Percentiles rank a stretch among this genome's conserved stretches.
These are phyloP conservation scores for Metacarcinus magister DNA, from an alignment of 2,888 invertebrate species.

Conservation along the genomic window DNA sequence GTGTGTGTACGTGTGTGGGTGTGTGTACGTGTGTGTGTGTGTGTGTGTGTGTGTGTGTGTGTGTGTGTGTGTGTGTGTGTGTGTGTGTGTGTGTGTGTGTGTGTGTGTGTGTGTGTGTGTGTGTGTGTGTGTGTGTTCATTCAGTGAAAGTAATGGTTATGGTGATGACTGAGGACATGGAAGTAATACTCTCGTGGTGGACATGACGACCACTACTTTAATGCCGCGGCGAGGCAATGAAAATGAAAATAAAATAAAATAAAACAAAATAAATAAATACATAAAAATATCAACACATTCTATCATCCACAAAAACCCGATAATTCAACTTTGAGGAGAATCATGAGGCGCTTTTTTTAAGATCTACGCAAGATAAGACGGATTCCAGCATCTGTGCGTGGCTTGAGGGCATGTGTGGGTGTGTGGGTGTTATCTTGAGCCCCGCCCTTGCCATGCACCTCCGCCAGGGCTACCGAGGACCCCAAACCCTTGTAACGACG, in stretches of 20 bases:
- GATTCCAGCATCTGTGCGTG: neutral
- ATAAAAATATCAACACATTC: neutral
- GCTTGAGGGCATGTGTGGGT: neutral
- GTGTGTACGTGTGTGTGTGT: slow-evolving; percentile 27
- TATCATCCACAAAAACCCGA: neutral
- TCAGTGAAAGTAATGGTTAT: slow-evolving; percentile 33
- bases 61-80: neutral
- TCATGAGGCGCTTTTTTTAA: neutral
- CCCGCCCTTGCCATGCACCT: slow-evolving; percentile 14
- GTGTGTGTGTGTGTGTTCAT: neutral
- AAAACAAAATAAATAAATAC: neutral
- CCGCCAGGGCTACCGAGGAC: neutral
- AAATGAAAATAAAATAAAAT: neutral
- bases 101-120: slow-evolving; percentile 15
- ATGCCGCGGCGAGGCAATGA: neutral
- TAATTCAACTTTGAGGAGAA: neutral
- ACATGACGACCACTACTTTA: neutral
- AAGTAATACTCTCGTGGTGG: neutral
- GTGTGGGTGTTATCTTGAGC: neutral
- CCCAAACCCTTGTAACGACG: slow-evolving; percentile 20
- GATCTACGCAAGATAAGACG: neutral
- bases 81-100: too few relatives aligned
- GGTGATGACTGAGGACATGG: slow-evolving; percentile 12
- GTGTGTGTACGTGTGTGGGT: slow-evolving; percentile 8
- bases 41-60: slow-evolving; percentile 39